Evolutionary conservation across 2,113 vertebrate species (phyloP).

Genomic region (Saguinus imperator): DNA sequence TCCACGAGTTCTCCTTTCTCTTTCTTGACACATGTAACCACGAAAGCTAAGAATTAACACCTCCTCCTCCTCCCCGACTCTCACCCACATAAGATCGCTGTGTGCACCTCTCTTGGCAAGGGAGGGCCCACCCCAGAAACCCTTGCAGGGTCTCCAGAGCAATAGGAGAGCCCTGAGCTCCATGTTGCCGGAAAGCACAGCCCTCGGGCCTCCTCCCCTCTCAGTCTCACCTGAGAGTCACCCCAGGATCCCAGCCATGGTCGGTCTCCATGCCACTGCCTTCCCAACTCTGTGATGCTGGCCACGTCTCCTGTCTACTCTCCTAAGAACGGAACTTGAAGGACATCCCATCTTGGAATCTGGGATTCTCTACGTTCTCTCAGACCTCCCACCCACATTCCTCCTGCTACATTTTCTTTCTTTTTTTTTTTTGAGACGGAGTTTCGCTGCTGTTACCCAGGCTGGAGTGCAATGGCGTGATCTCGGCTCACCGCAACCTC

Average conservation of each 20-base stretch:
- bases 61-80: background rate
- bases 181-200: rapidly evolving
- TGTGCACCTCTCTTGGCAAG: background rate
- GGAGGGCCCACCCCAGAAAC: background rate
- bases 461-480: no score
- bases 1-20: background rate
- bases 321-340: background rate
- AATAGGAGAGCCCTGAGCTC: background rate
- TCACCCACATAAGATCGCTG: rapidly evolving
- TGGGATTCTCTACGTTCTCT: background rate
- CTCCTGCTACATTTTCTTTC: background rate
- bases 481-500: no score
- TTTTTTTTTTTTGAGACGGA: no score
- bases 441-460: no score
- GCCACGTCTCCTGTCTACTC: rapidly evolving
- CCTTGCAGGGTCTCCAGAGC: background rate
- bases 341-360: background rate
- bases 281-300: rapidly evolving
- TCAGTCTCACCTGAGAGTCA: background rate
- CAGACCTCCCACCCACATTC: rapidly evolving
- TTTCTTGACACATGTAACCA: background rate
- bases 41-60: background rate
- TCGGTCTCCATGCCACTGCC: rapidly evolving
- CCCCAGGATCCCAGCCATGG: rapidly evolving
- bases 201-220: background rate